Base-by-base conservation (phyloP, 2,888 invertebrate genomes). In the Trichopoda pennipes region DNA sequence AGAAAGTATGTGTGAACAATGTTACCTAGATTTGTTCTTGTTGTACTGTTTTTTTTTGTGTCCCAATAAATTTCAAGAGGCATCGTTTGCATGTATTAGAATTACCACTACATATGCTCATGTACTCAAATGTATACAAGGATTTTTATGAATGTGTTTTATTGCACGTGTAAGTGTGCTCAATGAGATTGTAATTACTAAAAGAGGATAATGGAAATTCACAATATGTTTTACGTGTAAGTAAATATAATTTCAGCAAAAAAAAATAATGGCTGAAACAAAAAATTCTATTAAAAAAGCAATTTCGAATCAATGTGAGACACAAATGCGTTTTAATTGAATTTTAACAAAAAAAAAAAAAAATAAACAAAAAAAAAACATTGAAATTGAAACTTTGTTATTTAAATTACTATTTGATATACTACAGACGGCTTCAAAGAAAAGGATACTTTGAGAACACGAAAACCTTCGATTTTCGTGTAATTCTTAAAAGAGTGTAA, bases 1-100 rank as follows among this genome's bases (percentile, higher is more conserved):
- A 70, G 19, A 38, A 47, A 47, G 28, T 55, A 79, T 58, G 72
- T 82, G 72, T 80, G 75, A 79, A 68, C 55, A 73, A 68, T 68
- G 73, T 79, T 73, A 38, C 38, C 47, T 38, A 68, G 47, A 68
- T 73, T 55, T 56, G 4, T 28, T 49, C 44, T 61, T 61, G 32
- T 76, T 53, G 21, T n/a, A 60, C 12, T 16, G 10, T 14, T 51
- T 77, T 61, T 16, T 19, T 28, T 51, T 53, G 7, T 44, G 16
- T 49, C 38, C 42, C 35, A 23, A 3, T 38, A 28, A 9, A 38
- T 38, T 51, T 58, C 12, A 58, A 51, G 58, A 42, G 32, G 7
- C 49, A 70, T 70, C 38, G 21, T 38, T 44, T 32, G 19, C 60
- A 61, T 38, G 61, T 55, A 23, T 23, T 35, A 47, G 17, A 28